Base-by-base conservation (phyloP, 92 coral and sea anemone species). In the Palythoa grandiflora region DNA sequence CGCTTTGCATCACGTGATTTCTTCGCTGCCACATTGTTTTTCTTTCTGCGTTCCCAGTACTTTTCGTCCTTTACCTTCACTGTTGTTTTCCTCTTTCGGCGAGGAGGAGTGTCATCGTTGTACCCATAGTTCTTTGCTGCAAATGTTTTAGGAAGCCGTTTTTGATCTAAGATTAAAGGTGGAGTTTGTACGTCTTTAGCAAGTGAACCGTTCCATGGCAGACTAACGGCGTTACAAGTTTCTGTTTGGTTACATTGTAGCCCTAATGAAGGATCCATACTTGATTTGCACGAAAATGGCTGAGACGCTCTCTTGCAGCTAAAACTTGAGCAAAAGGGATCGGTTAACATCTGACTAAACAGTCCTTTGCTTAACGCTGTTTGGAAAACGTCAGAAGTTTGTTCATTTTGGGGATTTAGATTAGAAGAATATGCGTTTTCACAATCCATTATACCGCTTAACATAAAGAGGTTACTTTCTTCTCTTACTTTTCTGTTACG, bases 1-100 rank as follows among this genome's bases (percentile, higher is more conserved):
- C 83, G 83, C 68, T 54, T 77, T 54, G 83, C 83, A 53, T 77
- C 83, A 54, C 83, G 83, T 11, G 83, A 77, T 77, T 77, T 77
- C 20, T 53, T 77, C 53, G 83, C 83, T 20, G 83, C 66, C 2
- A 35, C 0, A n/a, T 77, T 77, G 68, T 77, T 77, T 12, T 57
- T 77, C 10, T 77, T 50, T 28, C 66, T 35, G 53, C 19, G 53
- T 5, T 77, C 61, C 83, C 83, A 54, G 68, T 77, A 77, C 38
- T 51, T 54, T 77, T 77, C 68, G 28, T 77, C 83, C 38, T 77
- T 77, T 8, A 54, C 83, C 35, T 53, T 15, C 6, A 37, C 39
- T 3, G 60, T 14, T 36, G 17, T 77, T 77, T 77, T 57, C 3
- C 40, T 54, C 17, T 54, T 77, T 54, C 50, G 68, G 13, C 16